Percentiles rank a stretch among this genome's conserved stretches.
phyloP scores from a whole-genome alignment of 2,888 invertebrate species.

The Cenopis cana region DNA sequence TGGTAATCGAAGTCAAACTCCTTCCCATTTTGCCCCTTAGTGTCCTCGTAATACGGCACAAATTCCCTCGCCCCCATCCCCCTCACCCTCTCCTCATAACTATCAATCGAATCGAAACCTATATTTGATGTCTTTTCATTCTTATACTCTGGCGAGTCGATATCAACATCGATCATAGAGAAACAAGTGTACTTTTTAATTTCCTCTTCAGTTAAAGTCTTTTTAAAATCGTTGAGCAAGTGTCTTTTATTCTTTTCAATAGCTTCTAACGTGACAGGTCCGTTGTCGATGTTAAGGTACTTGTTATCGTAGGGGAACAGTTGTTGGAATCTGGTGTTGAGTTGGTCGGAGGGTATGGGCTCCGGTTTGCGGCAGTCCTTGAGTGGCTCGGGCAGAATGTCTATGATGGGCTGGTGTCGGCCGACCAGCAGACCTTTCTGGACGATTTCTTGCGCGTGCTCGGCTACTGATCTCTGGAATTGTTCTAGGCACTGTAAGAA shows the following conservation, averaged over 20 bases:
- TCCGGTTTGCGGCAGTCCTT: slow-evolving; percentile 46
- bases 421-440: slow-evolving; percentile 62
- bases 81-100: slow-evolving; percentile 62
- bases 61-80: slow-evolving; percentile 54
- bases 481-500: slow-evolving; percentile 70
- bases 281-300: slow-evolving; percentile 54
- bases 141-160: slow-evolving; percentile 66
- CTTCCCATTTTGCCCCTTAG: slow-evolving; percentile 60
- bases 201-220: slow-evolving; percentile 56
- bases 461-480: slow-evolving; percentile 64
- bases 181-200: slow-evolving; percentile 72
- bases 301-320: slow-evolving; percentile 68
- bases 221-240: slow-evolving; percentile 62
- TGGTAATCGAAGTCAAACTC: slow-evolving; percentile 94
- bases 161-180: slow-evolving; percentile 78
- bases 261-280: slow-evolving; percentile 66
- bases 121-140: slow-evolving; percentile 71
- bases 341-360: slow-evolving; percentile 8
- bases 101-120: slow-evolving; percentile 69
- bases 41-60: slow-evolving; percentile 67
- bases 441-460: slow-evolving; percentile 66
- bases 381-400: slow-evolving; percentile 63
- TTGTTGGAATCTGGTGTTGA: slow-evolving; percentile 43
- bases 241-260: slow-evolving; percentile 74
- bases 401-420: slow-evolving; percentile 56